Percentiles rank a stretch among this genome's conserved stretches.
Conservation (phyloP, 1,140 invertebrate species). For the Rhizoglyphus robini region DNA sequence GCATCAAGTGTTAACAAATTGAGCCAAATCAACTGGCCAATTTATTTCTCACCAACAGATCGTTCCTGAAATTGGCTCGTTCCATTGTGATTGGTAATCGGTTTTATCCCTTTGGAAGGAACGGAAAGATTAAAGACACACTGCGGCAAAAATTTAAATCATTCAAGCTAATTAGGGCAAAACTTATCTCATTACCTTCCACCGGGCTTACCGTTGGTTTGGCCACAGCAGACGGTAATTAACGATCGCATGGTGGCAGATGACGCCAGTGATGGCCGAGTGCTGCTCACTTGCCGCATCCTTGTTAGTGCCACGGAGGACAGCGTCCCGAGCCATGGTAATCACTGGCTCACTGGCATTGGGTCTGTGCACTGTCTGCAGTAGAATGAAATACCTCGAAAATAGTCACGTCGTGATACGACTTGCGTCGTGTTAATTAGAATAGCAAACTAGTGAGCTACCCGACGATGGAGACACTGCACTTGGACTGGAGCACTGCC, state of each 20-base stretch:
- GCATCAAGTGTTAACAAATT: conserved; percentile 9
- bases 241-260: neutral
- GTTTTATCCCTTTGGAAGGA: no score
- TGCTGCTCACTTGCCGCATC: conserved; percentile 1
- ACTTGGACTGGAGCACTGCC: no score
- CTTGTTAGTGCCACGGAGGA: conserved; percentile 2
- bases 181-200: neutral
- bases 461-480: conserved; percentile 5
- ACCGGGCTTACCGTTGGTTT: neutral
- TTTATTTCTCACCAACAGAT: neutral
- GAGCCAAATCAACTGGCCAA: neutral
- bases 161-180: neutral
- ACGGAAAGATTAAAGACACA: neutral
- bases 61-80: neutral
- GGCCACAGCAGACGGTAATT: neutral
- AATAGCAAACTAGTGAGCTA: neutral
- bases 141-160: neutral
- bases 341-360: no score
- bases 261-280: neutral
- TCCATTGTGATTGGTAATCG: neutral
- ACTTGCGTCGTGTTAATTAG: no score
- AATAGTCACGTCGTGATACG: no score
- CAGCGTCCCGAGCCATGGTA: neutral
- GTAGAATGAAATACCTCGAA: no score
- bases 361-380: no score